Evolutionary conservation across 1,140 invertebrate species (phyloP).

Genomic region (Drosophila auraria): DNA sequence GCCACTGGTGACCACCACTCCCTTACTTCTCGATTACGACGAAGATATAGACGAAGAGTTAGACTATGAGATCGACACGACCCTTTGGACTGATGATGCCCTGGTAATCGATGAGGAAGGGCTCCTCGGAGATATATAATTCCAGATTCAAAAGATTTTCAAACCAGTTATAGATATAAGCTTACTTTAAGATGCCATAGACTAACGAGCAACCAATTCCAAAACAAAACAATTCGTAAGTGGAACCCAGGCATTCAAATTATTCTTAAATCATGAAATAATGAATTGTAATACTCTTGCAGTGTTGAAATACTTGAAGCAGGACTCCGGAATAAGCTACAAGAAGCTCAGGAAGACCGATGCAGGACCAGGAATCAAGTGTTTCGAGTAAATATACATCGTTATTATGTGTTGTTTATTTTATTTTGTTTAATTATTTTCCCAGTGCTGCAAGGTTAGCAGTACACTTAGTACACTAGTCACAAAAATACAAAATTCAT

Average conservation of each 20-base stretch:
- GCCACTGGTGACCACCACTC: background rate
- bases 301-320: slow-evolving; percentile 40
- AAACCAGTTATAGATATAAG: background rate
- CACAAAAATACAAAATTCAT: too few species aligned
- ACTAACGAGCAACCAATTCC: background rate
- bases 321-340: background rate
- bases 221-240: slow-evolving; percentile 50
- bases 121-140: slow-evolving; percentile 7
- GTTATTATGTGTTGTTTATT: background rate
- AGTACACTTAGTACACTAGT: too few species aligned
- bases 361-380: too few species aligned
- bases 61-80: slow-evolving; percentile 26
- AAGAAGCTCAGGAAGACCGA: too few species aligned
- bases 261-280: background rate
- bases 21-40: background rate
- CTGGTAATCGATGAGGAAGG: slow-evolving; percentile 45
- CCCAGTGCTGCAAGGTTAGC: too few species aligned
- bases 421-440: too few species aligned
- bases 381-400: slow-evolving; percentile 28
- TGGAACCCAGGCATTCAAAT: background rate
- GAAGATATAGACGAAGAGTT: background rate
- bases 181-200: background rate
- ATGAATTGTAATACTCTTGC: background rate
- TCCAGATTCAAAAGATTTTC: background rate
- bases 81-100: slow-evolving; percentile 18